Evolutionary conservation across 1,140 invertebrate genomes (phyloP).

Genomic region (Aphis gossypii): DNA sequence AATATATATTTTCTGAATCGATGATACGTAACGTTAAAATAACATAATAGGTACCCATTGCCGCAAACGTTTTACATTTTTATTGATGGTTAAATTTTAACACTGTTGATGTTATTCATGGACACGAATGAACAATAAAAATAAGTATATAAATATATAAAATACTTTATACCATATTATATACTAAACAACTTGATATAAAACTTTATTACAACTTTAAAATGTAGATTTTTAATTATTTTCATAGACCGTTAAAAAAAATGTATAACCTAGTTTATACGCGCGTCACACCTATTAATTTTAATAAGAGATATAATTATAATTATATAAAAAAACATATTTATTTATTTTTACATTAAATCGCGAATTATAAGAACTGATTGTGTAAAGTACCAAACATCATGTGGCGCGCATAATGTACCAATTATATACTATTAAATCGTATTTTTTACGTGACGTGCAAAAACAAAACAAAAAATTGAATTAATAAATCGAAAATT

Average conservation of each 20-base stretch:
- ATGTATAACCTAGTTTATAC: background rate
- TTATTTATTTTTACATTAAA: background rate
- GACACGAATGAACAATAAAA: background rate
- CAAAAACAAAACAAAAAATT: no score
- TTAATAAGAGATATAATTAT: background rate
- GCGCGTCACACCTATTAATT: background rate
- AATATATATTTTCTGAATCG: background rate
- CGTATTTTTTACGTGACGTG: no score
- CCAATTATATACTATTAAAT: background rate
- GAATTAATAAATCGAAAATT: no score
- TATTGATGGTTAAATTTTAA: background rate
- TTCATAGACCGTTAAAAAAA: background rate
- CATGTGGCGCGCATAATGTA: background rate
- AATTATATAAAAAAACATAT: background rate
- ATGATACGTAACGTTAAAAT: background rate
- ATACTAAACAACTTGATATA: background rate
- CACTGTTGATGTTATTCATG: background rate
- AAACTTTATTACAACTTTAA: background rate
- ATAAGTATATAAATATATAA: background rate
- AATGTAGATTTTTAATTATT: slow-evolving; percentile 7
- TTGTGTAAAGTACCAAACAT: background rate
- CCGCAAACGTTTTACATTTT: background rate
- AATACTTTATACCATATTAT: background rate
- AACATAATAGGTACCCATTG: background rate
- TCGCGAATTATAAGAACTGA: background rate